Percentiles rank a stretch among this genome's conserved stretches.
These are phyloP conservation scores for Stegostoma tigrinum DNA, from an alignment of 2,113 vertebrate genomes.

Conservation along the genomic window DNA sequence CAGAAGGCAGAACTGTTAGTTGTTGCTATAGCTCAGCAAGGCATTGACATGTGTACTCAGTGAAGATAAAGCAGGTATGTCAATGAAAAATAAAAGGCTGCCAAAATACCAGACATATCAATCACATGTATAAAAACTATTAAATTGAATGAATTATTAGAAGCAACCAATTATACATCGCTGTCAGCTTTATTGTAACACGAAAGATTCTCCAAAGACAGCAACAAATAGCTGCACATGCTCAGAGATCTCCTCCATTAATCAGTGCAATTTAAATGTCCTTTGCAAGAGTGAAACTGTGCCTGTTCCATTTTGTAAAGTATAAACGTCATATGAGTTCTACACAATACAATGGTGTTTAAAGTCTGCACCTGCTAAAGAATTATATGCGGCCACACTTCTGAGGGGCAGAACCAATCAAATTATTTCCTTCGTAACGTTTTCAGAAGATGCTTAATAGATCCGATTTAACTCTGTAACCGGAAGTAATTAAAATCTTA, in stretches of 20 bases:
- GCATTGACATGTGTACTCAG: not conserved
- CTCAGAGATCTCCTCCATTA: not conserved
- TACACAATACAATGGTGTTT: not conserved
- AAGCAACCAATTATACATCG: not conserved
- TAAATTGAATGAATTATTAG: slow-evolving; percentile 6
- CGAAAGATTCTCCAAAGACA: not conserved
- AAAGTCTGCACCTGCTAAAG: not conserved
- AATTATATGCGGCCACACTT: not conserved
- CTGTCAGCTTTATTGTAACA: not conserved
- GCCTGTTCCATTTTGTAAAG: not conserved
- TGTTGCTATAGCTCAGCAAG: slow-evolving; percentile 14
- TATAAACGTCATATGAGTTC: not conserved
- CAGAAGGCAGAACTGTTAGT: slow-evolving; percentile 11
- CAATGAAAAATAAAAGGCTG: slow-evolving; percentile 13
- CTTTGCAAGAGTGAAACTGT: not conserved
- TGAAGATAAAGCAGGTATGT: slow-evolving; percentile 12
- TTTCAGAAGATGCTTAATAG: not conserved
- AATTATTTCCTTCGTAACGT: not conserved
- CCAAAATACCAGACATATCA: not conserved
- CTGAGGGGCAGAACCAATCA: not conserved
- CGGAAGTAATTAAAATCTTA: no score
- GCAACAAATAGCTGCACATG: not conserved
- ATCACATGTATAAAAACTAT: slow-evolving; percentile 9
- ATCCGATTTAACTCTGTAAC: no score
- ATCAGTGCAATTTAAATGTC: not conserved